Percentiles rank a stretch among this genome's conserved stretches.
These are phyloP conservation scores for Todus mexicanus DNA, from an alignment of 2,797 vertebrate species.

Conservation along the genomic window DNA sequence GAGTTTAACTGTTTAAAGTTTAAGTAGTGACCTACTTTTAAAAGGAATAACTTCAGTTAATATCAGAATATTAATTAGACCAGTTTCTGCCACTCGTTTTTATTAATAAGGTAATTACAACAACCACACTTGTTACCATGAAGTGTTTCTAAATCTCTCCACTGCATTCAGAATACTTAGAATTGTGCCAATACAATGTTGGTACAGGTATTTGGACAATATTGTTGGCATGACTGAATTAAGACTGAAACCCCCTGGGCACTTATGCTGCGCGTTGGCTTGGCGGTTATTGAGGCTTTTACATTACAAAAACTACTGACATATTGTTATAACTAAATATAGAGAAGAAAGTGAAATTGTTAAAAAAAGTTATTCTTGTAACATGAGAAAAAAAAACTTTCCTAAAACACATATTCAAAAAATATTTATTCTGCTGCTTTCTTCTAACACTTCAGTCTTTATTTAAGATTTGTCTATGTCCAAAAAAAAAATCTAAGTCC, in stretches of 20 bases:
- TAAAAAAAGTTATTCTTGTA: neutral
- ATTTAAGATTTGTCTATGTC: neutral
- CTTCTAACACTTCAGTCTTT: neutral
- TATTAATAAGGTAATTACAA: constrained; percentile 29
- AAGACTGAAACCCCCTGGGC: neutral
- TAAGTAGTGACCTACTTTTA: neutral
- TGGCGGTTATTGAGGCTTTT: neutral
- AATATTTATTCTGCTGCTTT: neutral
- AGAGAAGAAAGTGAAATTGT: neutral
- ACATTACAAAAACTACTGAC: neutral
- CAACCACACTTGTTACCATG: constrained; percentile 40
- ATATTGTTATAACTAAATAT: neutral
- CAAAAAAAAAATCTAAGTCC: neutral
- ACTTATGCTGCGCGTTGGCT: neutral
- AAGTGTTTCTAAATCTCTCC: neutral
- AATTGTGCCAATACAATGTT: neutral
- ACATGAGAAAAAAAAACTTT: neutral
- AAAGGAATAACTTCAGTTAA: neutral
- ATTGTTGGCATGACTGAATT: neutral
- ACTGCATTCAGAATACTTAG: neutral
- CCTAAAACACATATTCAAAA: neutral
- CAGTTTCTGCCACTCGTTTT: constrained; percentile 53
- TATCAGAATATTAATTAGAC: neutral
- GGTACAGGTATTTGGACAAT: neutral
- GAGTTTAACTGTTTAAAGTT: neutral